Base-by-base conservation (phyloP, 2,888 invertebrate genomes). In the Philhelius pedissequus region DNA sequence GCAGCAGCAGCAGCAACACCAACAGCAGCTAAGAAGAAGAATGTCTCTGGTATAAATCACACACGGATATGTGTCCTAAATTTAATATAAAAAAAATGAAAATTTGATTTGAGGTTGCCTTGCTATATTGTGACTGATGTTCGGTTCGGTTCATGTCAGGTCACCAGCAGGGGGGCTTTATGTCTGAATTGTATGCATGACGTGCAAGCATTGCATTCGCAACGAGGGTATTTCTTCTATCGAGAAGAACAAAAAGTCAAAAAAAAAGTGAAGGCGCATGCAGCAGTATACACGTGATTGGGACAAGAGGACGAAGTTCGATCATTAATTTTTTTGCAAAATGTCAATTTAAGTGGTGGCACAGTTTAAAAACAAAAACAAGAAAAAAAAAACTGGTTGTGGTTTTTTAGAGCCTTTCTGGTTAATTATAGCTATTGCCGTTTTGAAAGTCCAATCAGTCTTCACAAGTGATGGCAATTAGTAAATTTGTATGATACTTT, bases 361-460 rank as follows among this genome's bases (percentile, higher is more conserved):
- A 50, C 71, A 60, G 9, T 50, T 71, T 25, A 64, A 48, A 40
- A 43, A 43, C 15, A 43, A 62, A 18, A 13, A 18, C 3, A 32
- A 25, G 15, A 62, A 13, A 58, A 58, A 20, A n/a, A 20, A 20
- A 48, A 22, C 68, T 30, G 60, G 50, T 60, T 52, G 25, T n/a
- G 4, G 38, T 20, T 45, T 20, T n/a, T 18, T 13, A 4, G n/a
- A 52, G 68, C 58, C 58, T 58, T 69, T 69, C 52, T 35, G 35
- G 52, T 70, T 64, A 56, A 74, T 64, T 64, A 48, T 62, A 62
- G 18, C 13, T 32, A 20, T 64, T 74, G 64, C 13, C 25, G 0
- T 64, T 71, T 70, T 62, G 77, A 71, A 71, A 78, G 64, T 62
- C 56, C 64, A 56, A 71, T 71, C 62, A 70, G 54, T 56, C 71